Percentiles rank a stretch among this genome's conserved stretches.
These are phyloP conservation scores for Drosophila obscura DNA, from an alignment of 1,140 invertebrate species.

Conservation along the genomic window DNA sequence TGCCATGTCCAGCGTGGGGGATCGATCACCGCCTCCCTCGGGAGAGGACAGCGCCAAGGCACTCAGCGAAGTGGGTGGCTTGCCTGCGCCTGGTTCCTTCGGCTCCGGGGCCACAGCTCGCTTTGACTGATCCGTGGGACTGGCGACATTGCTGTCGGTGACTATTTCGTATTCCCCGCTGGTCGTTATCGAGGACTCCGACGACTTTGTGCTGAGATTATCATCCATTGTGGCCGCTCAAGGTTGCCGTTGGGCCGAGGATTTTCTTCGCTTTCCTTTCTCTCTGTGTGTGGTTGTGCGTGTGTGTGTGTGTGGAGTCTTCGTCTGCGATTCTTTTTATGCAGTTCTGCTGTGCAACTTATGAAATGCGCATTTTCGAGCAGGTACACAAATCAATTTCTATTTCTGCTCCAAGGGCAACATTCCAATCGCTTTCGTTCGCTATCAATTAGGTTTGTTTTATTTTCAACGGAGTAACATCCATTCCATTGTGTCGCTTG, in stretches of 20 bases:
- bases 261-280: constrained; percentile 10
- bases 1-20: constrained; percentile 90
- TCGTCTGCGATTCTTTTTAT: constrained; percentile 20
- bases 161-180: constrained; percentile 94
- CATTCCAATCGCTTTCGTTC: constrained; percentile 39
- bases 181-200: constrained; percentile 90
- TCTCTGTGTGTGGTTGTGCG: constrained; percentile 20
- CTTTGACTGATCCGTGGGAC: constrained; percentile 66
- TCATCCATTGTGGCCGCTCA: constrained; percentile 88
- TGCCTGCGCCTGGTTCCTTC: constrained; percentile 12
- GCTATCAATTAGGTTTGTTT: constrained; percentile 52
- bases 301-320: background rate
- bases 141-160: constrained; percentile 82
- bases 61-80: constrained; percentile 58
- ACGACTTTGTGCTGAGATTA: constrained; percentile 90
- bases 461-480: constrained; percentile 65
- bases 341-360: constrained; percentile 16
- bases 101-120: constrained; percentile 25
- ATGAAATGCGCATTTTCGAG: constrained; percentile 58
- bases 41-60: constrained; percentile 49
- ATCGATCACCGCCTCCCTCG: constrained; percentile 82
- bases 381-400: constrained; percentile 32
- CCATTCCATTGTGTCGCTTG: constrained; percentile 70
- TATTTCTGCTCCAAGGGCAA: constrained; percentile 30
- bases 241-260: constrained; percentile 46